A percentile compares a stretch with the other conserved stretches of the same genome.
Evolutionary conservation across 1,140 invertebrate species (phyloP).

Genomic region (Cotesia typhae): DNA sequence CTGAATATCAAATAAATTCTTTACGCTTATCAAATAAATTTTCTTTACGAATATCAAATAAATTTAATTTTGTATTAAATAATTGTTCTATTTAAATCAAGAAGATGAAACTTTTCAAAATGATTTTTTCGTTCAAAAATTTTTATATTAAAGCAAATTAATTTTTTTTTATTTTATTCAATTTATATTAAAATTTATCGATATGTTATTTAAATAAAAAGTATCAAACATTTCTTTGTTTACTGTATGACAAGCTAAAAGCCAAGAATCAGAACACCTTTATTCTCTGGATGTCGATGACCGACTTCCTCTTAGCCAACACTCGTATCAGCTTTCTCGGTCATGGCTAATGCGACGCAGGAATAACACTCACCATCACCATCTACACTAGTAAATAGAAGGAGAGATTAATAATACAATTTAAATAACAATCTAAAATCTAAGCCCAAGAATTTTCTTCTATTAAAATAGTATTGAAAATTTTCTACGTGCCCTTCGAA

Average conservation of each 20-base stretch:
- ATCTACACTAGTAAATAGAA: background rate
- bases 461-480: background rate
- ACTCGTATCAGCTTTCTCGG: slow-evolving; percentile 43
- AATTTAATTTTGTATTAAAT: too few relatives aligned
- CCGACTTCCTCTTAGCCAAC: slow-evolving; percentile 20
- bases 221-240: too few relatives aligned
- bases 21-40: too few relatives aligned
- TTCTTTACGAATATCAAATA: too few relatives aligned
- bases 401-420: background rate
- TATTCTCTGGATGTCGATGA: slow-evolving; percentile 14
- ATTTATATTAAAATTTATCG: too few relatives aligned
- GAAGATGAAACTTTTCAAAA: too few relatives aligned
- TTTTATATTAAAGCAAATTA: too few relatives aligned
- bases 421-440: background rate
- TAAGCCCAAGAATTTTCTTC: slow-evolving; percentile 1
- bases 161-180: too few relatives aligned
- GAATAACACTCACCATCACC: too few relatives aligned
- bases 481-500: background rate
- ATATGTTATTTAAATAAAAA: background rate
- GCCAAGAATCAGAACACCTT: background rate
- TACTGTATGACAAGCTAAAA: background rate
- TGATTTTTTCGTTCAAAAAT: too few relatives aligned
- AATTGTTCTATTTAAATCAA: too few relatives aligned
- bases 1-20: too few relatives aligned
- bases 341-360: slow-evolving; percentile 40